Percentiles rank a stretch among this genome's conserved stretches.
phyloP scores from a whole-genome alignment of 2,113 vertebrate species.

The Hirundichthys speculiger region DNA sequence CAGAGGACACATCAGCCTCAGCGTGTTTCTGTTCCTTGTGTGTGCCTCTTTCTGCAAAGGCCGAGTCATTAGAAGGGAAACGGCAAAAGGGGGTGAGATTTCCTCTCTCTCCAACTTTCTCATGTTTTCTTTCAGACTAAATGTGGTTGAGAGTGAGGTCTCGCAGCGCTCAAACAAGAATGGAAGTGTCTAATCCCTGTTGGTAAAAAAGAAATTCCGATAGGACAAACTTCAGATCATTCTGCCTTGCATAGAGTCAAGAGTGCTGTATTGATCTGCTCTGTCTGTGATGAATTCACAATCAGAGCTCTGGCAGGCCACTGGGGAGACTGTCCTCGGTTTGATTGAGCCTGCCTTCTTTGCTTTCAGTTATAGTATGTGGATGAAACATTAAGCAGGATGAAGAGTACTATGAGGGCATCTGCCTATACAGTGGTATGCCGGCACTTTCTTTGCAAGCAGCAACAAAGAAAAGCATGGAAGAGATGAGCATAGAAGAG shows the following conservation, averaged over 20 bases:
- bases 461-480: constrained; percentile 21
- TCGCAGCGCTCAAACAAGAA: constrained; percentile 47
- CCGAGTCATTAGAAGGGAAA: constrained; percentile 47
- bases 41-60: constrained; percentile 32
- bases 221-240: constrained; percentile 77
- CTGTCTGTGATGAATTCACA: constrained; percentile 79
- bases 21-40: constrained; percentile 5
- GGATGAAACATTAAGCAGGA: constrained; percentile 59
- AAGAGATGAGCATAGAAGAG: constrained; percentile 26
- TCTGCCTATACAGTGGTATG: background rate
- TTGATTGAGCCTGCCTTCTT: constrained; percentile 72
- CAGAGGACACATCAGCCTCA: constrained; percentile 51
- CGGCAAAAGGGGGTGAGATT: constrained; percentile 18
- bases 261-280: constrained; percentile 75
- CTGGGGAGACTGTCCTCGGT: constrained; percentile 69
- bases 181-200: constrained; percentile 69
- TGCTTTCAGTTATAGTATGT: constrained; percentile 52
- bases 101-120: constrained; percentile 5
- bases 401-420: background rate
- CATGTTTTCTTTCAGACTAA: constrained; percentile 32
- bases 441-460: constrained; percentile 15
- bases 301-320: constrained; percentile 70
- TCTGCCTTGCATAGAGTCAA: constrained; percentile 59
- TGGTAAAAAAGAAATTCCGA: constrained; percentile 68
- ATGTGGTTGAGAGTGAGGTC: constrained; percentile 43